Evolutionary conservation across 2,113 vertebrate species (phyloP).

Genomic region (Micromys minutus): DNA sequence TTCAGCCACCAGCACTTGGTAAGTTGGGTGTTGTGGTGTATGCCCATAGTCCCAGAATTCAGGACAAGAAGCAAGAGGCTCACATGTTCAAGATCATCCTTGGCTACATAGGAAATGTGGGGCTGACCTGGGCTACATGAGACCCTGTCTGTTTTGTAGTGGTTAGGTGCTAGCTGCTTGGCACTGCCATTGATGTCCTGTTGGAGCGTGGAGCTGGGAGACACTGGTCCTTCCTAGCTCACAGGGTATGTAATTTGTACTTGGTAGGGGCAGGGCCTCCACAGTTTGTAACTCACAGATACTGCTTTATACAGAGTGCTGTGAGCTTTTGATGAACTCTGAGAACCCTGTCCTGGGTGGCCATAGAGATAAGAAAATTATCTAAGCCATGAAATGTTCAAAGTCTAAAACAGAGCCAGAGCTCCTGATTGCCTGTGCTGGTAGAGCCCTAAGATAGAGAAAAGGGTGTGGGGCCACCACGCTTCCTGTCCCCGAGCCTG

Average conservation of each 20-base stretch:
- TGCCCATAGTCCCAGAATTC: not conserved
- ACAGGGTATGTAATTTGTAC: fast-evolving
- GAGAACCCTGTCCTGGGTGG: too few species aligned
- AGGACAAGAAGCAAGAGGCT: not conserved
- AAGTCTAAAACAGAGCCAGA: not conserved
- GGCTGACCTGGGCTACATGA: not conserved
- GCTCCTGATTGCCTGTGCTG: not conserved
- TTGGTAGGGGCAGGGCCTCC: not conserved
- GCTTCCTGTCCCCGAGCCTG: not conserved
- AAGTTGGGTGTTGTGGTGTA: too few species aligned
- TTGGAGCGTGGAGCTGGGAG: not conserved
- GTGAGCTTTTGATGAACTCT: not conserved
- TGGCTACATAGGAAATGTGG: not conserved
- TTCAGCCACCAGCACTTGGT: not conserved
- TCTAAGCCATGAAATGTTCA: not conserved
- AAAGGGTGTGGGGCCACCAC: not conserved
- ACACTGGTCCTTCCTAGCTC: too few species aligned
- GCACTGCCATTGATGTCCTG: not conserved
- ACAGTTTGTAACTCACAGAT: not conserved
- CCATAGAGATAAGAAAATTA: not conserved
- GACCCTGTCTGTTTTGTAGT: not conserved
- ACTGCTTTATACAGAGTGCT: not conserved
- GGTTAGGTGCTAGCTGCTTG: not conserved
- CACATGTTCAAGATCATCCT: not conserved
- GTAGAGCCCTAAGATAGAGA: not conserved